Percentiles rank a stretch among this genome's conserved stretches.
These are phyloP conservation scores for Apamea monoglypha DNA, from an alignment of 2,888 invertebrate genomes.

Conservation along the genomic window DNA sequence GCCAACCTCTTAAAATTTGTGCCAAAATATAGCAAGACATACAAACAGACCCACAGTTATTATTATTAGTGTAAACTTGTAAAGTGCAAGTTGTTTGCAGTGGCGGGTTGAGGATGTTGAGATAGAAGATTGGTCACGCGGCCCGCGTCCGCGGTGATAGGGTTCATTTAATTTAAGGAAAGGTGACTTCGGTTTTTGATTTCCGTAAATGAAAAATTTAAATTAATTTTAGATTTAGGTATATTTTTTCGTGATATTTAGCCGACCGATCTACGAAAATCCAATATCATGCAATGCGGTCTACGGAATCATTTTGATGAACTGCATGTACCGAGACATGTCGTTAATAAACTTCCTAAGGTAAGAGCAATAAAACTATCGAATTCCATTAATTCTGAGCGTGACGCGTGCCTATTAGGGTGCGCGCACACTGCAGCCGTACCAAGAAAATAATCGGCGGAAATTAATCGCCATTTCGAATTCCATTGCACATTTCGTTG, in stretches of 20 bases:
- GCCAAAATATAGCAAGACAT: neutral
- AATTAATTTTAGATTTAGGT: neutral
- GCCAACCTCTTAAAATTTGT: neutral
- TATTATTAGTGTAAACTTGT: constrained; percentile 13
- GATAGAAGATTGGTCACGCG: constrained; percentile 55
- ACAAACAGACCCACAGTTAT: constrained; percentile 26
- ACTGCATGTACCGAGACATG: neutral
- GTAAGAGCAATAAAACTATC: constrained; percentile 63
- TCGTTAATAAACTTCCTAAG: constrained; percentile 17
- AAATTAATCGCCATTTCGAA: constrained; percentile 2
- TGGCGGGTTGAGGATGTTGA: constrained; percentile 36
- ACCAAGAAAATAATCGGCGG: constrained; percentile 19
- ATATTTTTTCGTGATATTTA: neutral
- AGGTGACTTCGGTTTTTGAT: neutral
- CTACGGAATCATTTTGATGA: neutral
- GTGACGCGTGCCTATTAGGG: constrained; percentile 70
- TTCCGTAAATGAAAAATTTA: neutral
- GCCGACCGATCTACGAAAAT: too few species aligned
- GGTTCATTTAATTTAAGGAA: constrained; percentile 37
- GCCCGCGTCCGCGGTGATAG: neutral
- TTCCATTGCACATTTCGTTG: constrained; percentile 34
- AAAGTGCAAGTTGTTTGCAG: constrained; percentile 33
- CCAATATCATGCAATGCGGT: too few species aligned
- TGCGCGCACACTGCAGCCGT: constrained; percentile 63
- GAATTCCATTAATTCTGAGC: constrained; percentile 64